Percentiles rank a stretch among this genome's conserved stretches.
Evolutionary conservation across 1,140 invertebrate species (phyloP).

Genomic region (Tetramorium parvispinum): DNA sequence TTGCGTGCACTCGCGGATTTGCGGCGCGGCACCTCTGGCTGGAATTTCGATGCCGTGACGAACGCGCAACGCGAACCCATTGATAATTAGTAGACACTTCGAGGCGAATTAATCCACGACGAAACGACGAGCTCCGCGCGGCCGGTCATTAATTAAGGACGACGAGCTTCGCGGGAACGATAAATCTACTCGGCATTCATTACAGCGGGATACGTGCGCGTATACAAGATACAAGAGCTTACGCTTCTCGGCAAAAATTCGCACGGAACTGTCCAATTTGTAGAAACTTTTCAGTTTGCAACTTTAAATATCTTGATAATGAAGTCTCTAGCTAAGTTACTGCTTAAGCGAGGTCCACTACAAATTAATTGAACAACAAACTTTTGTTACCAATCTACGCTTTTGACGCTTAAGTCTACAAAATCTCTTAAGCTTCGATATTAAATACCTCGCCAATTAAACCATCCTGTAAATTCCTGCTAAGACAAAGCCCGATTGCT

Average conservation of each 20-base stretch:
- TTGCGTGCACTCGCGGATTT: slow-evolving; percentile 44
- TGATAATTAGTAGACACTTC: slow-evolving; percentile 75
- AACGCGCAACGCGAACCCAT: slow-evolving; percentile 63
- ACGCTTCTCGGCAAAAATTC: slow-evolving; percentile 19
- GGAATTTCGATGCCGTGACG: slow-evolving; percentile 69
- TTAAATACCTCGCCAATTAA: slow-evolving; percentile 58
- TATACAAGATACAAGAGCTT: slow-evolving; percentile 1
- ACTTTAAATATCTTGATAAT: slow-evolving; percentile 53
- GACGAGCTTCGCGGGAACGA: slow-evolving; percentile 4
- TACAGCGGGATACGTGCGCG: slow-evolving; percentile 33
- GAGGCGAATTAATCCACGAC: slow-evolving; percentile 73
- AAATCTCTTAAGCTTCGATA: slow-evolving; percentile 52
- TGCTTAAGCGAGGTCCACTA: slow-evolving; percentile 28
- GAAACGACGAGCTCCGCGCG: slow-evolving; percentile 63
- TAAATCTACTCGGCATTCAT: slow-evolving; percentile 56
- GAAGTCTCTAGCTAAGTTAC: slow-evolving; percentile 29
- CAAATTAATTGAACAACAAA: slow-evolving; percentile 57
- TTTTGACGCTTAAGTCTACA: slow-evolving; percentile 30
- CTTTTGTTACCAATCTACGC: slow-evolving; percentile 32
- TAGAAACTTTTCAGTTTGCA: slow-evolving; percentile 29
- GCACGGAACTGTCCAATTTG: slow-evolving; percentile 28
- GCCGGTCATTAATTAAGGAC: slow-evolving; percentile 70
- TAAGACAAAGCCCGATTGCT: neutral
- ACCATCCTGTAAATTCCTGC: slow-evolving; percentile 7
- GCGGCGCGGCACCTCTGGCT: slow-evolving; percentile 50